phyloP scores from a whole-genome alignment of 30 jellyfish, hydroid and myxozoan species.

The Nemopilema nomurai region DNA sequence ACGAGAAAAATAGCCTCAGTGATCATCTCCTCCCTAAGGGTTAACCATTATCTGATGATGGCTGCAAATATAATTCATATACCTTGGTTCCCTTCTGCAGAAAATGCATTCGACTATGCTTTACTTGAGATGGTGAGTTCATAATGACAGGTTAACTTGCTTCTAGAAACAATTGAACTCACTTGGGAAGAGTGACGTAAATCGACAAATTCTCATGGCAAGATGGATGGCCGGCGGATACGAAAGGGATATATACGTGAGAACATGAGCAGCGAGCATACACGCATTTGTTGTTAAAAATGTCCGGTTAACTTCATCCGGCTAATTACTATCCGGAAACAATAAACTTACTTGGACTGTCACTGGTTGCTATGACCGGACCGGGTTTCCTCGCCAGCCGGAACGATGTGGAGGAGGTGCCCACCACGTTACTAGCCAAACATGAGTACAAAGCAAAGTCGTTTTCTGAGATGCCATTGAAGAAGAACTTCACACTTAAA shows the following conservation, averaged over 20 bases:
- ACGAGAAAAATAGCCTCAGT: no score
- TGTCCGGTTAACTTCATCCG: neutral
- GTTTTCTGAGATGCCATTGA: conserved; percentile 45
- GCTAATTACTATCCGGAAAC: neutral
- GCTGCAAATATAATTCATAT: no score
- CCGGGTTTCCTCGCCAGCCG: neutral
- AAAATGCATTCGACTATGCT: no score
- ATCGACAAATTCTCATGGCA: no score
- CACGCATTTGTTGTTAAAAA: no score
- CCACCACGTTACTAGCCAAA: conserved; percentile 88
- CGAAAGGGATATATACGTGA: no score
- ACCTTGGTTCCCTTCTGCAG: no score
- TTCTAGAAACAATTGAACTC: neutral
- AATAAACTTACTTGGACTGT: neutral
- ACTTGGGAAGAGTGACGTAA: neutral
- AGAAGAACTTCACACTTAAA: conserved; percentile 31
- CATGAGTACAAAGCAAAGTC: conserved; percentile 71
- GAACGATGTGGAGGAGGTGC: conserved; percentile 45
- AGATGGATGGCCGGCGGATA: no score
- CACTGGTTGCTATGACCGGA: neutral
- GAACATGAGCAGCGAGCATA: no score
- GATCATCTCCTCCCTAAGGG: no score
- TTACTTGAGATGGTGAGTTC: neutral
- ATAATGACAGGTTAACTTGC: neutral
- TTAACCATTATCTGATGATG: no score